Conservation (phyloP, 1,140 invertebrate species). For the Drosophila athabasca region DNA sequence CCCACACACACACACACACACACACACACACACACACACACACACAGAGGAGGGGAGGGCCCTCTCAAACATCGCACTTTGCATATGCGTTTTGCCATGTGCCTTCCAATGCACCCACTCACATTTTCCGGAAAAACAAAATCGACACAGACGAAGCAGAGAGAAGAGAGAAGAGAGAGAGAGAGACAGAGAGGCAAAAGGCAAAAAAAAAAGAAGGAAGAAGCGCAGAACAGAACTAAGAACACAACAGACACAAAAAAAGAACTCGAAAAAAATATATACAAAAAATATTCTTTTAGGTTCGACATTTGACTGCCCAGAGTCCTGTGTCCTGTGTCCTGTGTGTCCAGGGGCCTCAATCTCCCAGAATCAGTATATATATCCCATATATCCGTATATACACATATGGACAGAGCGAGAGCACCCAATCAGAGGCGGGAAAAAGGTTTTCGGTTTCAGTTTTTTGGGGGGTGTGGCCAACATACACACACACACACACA, state of each 20-base stretch:
- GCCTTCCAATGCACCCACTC: conserved; percentile 14
- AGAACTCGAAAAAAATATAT: conserved; percentile 6
- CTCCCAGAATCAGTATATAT: conserved; percentile 32
- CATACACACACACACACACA: conserved; percentile 3
- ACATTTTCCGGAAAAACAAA: conserved; percentile 26
- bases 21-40: conserved; percentile 36
- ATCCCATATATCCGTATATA: neutral
- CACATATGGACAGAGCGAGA: conserved; percentile 21
- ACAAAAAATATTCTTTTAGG: conserved; percentile 61
- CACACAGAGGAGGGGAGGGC: conserved; percentile 1
- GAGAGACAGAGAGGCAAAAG: neutral
- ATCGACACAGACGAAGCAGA: conserved; percentile 8
- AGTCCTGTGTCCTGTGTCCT: conserved; percentile 23
- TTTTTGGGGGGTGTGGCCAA: conserved; percentile 48
- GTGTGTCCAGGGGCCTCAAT: conserved; percentile 51
- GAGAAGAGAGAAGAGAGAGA: conserved; percentile 17
- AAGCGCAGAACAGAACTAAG: conserved; percentile 11
- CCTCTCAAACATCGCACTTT: conserved; percentile 43
- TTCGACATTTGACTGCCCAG: conserved; percentile 70
- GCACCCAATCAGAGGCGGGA: conserved; percentile 51
- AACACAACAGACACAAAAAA: conserved; percentile 2
- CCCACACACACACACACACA: conserved; percentile 30
- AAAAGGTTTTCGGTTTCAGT: conserved; percentile 32
- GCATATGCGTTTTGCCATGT: conserved; percentile 63
- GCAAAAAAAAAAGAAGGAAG: no score